phyloP scores from a whole-genome alignment of 2,888 invertebrate genomes.

The Drosophila birchii region DNA sequence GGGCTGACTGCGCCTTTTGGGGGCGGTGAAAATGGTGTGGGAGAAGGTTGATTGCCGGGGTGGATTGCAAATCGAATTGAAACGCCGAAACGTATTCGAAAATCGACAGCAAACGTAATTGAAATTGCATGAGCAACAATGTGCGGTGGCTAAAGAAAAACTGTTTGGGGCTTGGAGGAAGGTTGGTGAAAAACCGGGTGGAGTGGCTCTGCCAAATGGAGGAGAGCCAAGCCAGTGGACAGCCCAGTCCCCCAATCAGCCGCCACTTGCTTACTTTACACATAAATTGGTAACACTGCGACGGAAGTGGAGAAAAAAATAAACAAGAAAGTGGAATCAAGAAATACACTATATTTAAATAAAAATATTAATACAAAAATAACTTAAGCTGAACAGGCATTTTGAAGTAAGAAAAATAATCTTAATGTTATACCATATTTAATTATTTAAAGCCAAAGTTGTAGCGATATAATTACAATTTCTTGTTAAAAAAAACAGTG shows the following conservation, averaged over 20 bases:
- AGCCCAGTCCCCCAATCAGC: slow-evolving; percentile 32
- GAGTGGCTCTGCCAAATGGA: slow-evolving; percentile 29
- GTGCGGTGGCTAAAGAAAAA: slow-evolving; percentile 39
- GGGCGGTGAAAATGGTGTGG: slow-evolving; percentile 8
- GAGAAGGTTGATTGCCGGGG: slow-evolving; percentile 28
- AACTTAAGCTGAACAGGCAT: not conserved
- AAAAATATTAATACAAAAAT: not conserved
- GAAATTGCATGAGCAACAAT: slow-evolving; percentile 83
- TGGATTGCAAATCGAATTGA: slow-evolving; percentile 76
- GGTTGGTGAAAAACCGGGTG: slow-evolving; percentile 1
- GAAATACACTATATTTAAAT: not conserved
- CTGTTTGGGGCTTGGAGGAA: not conserved
- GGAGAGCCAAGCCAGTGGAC: slow-evolving; percentile 41
- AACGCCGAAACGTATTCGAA: slow-evolving; percentile 77
- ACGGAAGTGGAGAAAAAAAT: slow-evolving; percentile 35
- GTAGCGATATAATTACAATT: not conserved
- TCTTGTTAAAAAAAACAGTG: not conserved
- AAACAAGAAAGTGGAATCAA: not conserved
- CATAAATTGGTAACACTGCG: slow-evolving; percentile 73
- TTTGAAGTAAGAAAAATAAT: not conserved
- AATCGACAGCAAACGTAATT: slow-evolving; percentile 81
- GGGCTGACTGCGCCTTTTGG: not conserved
- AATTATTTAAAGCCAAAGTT: not conserved
- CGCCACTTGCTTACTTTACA: slow-evolving; percentile 43
- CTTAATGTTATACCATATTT: not conserved